phyloP scores from a whole-genome alignment of 2,888 invertebrate genomes.

The Amiota minor region DNA sequence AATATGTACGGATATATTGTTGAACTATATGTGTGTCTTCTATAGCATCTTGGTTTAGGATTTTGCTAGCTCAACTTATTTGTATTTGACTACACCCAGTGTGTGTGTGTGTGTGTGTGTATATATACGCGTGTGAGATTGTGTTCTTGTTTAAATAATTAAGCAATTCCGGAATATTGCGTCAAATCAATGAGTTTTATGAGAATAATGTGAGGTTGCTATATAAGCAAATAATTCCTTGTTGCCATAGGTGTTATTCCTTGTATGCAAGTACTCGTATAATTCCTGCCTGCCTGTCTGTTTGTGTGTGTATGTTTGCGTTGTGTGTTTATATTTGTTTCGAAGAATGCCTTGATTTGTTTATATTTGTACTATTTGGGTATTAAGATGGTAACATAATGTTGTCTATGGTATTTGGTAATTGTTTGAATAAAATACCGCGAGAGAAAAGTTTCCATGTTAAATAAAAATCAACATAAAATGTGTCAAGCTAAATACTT shows the following conservation, averaged over 20 bases:
- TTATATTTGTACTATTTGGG: slow-evolving; percentile 29
- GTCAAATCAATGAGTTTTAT: slow-evolving; percentile 27
- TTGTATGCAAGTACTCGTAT: slow-evolving; percentile 35
- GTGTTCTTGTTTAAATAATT: slow-evolving; percentile 43
- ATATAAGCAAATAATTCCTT: too few relatives aligned
- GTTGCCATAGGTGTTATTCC: not conserved
- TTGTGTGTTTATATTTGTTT: slow-evolving; percentile 43
- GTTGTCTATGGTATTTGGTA: too few relatives aligned
- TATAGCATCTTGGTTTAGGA: not conserved
- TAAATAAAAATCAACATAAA: too few relatives aligned
- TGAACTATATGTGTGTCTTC: not conserved
- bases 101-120: slow-evolving; percentile 10
- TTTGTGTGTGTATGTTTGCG: slow-evolving; percentile 47
- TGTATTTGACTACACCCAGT: slow-evolving; percentile 15
- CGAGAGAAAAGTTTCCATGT: too few relatives aligned
- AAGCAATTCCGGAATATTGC: slow-evolving; percentile 35
- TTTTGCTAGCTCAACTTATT: not conserved
- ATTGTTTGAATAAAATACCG: too few relatives aligned
- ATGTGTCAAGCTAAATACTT: too few relatives aligned
- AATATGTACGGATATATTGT: too few relatives aligned
- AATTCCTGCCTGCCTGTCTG: not conserved
- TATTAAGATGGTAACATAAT: too few relatives aligned
- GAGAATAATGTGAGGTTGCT: not conserved
- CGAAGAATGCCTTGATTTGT: slow-evolving; percentile 39
- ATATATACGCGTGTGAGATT: slow-evolving; percentile 25